A percentile compares a stretch with the other conserved stretches of the same genome.
Evolutionary conservation across 2,797 vertebrate genomes (phyloP).

Genomic region (Cetoscarus ocellatus): DNA sequence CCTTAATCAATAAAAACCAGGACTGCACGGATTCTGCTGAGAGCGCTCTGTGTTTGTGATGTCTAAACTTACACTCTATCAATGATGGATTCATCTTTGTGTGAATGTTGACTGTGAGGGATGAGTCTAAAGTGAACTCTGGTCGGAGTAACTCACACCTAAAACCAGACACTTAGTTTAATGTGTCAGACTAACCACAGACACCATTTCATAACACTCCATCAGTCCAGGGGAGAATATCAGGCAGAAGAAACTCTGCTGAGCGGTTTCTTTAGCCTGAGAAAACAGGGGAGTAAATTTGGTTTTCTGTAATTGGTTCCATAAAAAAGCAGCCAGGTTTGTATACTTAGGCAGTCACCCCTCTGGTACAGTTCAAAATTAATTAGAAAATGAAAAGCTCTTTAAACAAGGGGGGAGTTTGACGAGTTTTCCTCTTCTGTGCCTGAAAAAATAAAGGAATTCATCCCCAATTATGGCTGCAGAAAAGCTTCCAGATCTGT

Average conservation of each 20-base stretch:
- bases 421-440: neutral
- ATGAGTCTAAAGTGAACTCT: constrained; percentile 14
- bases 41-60: neutral
- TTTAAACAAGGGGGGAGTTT: constrained; percentile 1
- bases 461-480: neutral
- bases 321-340: constrained; percentile 2
- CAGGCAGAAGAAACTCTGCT: neutral
- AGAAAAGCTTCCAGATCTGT: constrained; percentile 5
- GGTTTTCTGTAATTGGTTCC: constrained; percentile 1
- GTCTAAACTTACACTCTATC: neutral
- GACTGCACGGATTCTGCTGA: neutral
- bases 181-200: constrained; percentile 9
- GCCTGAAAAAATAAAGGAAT: neutral
- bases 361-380: constrained; percentile 23
- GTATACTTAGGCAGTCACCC: neutral
- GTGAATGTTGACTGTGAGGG: constrained; percentile 5
- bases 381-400: constrained; percentile 49
- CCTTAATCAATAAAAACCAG: neutral
- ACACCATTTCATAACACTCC: constrained; percentile 11
- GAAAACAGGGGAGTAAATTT: constrained; percentile 23
- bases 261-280: constrained; percentile 9
- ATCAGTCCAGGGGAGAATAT: neutral
- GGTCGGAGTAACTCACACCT: constrained; percentile 5
- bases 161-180: neutral
- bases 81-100: constrained; percentile 16